Evolutionary conservation across 2,113 vertebrate species (phyloP).

Genomic region (Felis chaus): DNA sequence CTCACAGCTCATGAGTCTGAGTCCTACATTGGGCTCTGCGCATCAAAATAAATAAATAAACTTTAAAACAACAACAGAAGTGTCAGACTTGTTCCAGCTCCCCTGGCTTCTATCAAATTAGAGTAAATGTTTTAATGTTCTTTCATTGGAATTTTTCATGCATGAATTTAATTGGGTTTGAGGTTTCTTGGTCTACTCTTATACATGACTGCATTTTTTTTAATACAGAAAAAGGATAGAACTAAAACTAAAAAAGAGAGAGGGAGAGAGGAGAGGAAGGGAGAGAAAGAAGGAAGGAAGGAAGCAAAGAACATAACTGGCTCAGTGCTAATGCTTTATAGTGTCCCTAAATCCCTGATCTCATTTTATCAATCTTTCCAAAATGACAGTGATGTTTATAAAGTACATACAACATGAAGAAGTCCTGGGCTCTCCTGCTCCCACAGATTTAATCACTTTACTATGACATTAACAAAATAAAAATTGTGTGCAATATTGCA

Average conservation of each 20-base stretch:
- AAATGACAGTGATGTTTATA: not conserved
- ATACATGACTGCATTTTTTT: not conserved
- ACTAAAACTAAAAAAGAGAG: not conserved
- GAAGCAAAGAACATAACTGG: not conserved
- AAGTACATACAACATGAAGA: not conserved
- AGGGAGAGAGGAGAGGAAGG: not conserved
- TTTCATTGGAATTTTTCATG: constrained; percentile 72
- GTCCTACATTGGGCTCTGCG: too few relatives aligned
- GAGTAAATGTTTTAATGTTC: constrained; percentile 56
- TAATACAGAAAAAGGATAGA: constrained; percentile 24
- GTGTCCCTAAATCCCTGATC: not conserved
- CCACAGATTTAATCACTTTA: not conserved
- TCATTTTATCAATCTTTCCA: not conserved
- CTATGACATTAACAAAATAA: not conserved
- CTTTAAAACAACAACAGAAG: not conserved
- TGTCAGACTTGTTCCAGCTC: constrained; percentile 55
- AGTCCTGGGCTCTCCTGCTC: not conserved
- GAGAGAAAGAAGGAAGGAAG: not conserved
- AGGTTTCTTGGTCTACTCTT: not conserved
- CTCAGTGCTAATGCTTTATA: not conserved
- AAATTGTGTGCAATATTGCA: not conserved
- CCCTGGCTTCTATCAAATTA: constrained; percentile 59
- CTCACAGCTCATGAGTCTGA: too few relatives aligned
- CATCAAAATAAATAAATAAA: too few relatives aligned
- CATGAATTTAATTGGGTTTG: constrained; percentile 73